Conservation (phyloP, 2,888 invertebrate species). For the Fragum whitleyi region DNA sequence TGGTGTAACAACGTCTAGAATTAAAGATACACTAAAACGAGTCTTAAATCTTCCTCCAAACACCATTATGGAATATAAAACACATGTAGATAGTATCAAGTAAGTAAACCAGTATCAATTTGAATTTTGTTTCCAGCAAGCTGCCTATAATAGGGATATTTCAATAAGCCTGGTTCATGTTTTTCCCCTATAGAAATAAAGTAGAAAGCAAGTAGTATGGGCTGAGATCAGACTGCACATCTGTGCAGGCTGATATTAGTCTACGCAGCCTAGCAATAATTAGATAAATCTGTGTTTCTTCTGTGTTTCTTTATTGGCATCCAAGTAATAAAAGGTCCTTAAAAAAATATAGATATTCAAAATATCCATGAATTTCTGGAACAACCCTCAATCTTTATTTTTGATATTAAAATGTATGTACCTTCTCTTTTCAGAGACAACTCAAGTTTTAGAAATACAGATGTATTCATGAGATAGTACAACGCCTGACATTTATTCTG, state of each 20-base stretch:
- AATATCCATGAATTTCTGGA: too few species aligned
- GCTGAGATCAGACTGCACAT: too few species aligned
- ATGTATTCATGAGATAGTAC: conserved; percentile 83
- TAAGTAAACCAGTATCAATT: conserved; percentile 85
- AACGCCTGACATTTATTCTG: not conserved
- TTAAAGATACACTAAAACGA: conserved; percentile 97
- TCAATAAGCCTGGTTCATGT: not conserved
- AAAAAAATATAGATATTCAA: too few species aligned
- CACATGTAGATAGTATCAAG: conserved; percentile 90
- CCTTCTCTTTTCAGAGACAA: conserved; percentile 84
- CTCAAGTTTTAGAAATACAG: conserved; percentile 86
- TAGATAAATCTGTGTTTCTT: not conserved
- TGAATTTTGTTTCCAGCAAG: not conserved
- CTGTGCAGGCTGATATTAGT: too few species aligned
- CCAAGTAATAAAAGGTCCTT: too few species aligned
- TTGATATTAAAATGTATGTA: too few species aligned
- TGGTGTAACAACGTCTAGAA: conserved; percentile 93
- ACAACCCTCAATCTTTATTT: too few species aligned
- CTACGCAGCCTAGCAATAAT: too few species aligned
- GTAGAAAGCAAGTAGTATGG: too few species aligned
- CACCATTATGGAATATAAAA: conserved; percentile 96
- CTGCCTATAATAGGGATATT: not conserved
- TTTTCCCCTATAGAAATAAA: not conserved
- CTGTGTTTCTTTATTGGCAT: too few species aligned
- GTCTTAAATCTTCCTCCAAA: conserved; percentile 97